Conservation (phyloP, 2,888 invertebrate species). For the Belgica antarctica region DNA sequence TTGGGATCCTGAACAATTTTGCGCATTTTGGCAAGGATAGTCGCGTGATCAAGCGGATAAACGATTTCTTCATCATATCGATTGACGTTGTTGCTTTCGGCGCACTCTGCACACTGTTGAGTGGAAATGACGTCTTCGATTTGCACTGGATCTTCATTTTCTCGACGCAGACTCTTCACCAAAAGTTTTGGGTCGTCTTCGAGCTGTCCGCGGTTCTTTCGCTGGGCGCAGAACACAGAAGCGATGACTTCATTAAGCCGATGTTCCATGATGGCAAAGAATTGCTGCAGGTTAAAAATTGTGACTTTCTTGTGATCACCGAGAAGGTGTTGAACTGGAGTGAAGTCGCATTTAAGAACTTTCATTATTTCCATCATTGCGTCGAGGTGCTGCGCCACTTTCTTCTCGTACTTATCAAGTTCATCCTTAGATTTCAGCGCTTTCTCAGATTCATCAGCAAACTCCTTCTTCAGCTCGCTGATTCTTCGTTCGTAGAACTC, state of each 20-base stretch:
- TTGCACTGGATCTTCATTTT: slow-evolving; percentile 54
- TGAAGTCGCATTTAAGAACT: slow-evolving; percentile 56
- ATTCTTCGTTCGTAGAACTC: slow-evolving; percentile 46
- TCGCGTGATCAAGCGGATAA: slow-evolving; percentile 45
- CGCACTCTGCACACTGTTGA: slow-evolving; percentile 55
- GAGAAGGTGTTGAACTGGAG: slow-evolving; percentile 57
- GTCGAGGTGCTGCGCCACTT: slow-evolving; percentile 47
- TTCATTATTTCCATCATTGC: slow-evolving; percentile 52
- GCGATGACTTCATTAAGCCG: slow-evolving; percentile 59
- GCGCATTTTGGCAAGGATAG: slow-evolving; percentile 50
- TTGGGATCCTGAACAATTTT: slow-evolving; percentile 53
- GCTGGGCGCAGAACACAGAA: slow-evolving; percentile 55
- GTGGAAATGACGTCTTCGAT: slow-evolving; percentile 56
- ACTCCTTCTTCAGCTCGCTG: slow-evolving; percentile 47
- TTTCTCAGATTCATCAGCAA: slow-evolving; percentile 47
- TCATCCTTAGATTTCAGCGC: slow-evolving; percentile 45
- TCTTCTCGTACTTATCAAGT: slow-evolving; percentile 46
- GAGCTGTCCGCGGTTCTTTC: slow-evolving; percentile 46
- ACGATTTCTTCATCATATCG: slow-evolving; percentile 51
- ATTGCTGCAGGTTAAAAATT: slow-evolving; percentile 59
- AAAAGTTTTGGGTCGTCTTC: slow-evolving; percentile 49
- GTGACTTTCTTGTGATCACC: slow-evolving; percentile 62
- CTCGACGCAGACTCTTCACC: slow-evolving; percentile 51
- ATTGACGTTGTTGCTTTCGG: slow-evolving; percentile 53
- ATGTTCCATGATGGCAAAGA: slow-evolving; percentile 58